Conservation (phyloP, 1,140 invertebrate species). For the Drosophila melanogaster region Release_6_plus_ISO1_MT NT_037436.4:6072001-6072500, state of each 20-base stretch:
- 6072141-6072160: slow-evolving; percentile 8
- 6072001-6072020: slow-evolving; percentile 39
- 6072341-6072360: slow-evolving; percentile 50
- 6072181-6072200: not conserved
- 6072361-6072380: slow-evolving; percentile 59
- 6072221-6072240: slow-evolving; percentile 27
- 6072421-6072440: slow-evolving; percentile 53
- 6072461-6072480: slow-evolving; percentile 68
- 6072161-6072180: slow-evolving; percentile 27
- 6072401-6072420: slow-evolving; percentile 36
- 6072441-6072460: slow-evolving; percentile 61
- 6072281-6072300: slow-evolving; percentile 48
- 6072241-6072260: slow-evolving; percentile 29
- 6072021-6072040: slow-evolving; percentile 40
- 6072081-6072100: slow-evolving; percentile 42
- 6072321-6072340: not conserved
- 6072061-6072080: slow-evolving; percentile 62
- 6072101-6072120: slow-evolving; percentile 10
- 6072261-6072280: slow-evolving; percentile 48
- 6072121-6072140: slow-evolving; percentile 15
- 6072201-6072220: slow-evolving; percentile 1
- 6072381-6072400: slow-evolving; percentile 51
- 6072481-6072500: slow-evolving; percentile 61
- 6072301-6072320: not conserved
- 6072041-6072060: slow-evolving; percentile 55